phyloP scores from a whole-genome alignment of 2,797 vertebrate genomes.

The Acipenser transmontanus region DNA sequence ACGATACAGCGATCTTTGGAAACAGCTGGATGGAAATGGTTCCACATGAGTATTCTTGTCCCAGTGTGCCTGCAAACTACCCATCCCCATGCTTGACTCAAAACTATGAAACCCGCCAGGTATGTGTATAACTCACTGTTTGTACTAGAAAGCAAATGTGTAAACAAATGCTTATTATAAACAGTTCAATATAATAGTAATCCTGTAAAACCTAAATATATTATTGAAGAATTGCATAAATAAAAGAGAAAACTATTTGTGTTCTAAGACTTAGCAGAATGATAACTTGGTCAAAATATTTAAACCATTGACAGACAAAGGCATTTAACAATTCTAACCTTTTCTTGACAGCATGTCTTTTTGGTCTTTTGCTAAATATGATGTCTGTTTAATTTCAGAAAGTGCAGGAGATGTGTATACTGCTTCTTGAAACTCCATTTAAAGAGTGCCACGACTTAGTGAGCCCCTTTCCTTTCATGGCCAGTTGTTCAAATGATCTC shows the following conservation, averaged over 20 bases:
- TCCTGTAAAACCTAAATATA: no score
- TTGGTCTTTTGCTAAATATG: no score
- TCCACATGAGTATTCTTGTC: conserved; percentile 50
- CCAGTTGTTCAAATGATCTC: conserved; percentile 89
- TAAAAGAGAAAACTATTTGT: no score
- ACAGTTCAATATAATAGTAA: no score
- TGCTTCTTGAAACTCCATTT: conserved; percentile 73
- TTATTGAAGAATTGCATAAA: no score
- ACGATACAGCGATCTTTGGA: conserved; percentile 79
- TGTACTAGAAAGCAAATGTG: no score
- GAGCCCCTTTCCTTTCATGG: conserved; percentile 83
- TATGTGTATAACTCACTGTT: conserved; percentile 26
- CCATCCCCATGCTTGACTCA: conserved; percentile 72
- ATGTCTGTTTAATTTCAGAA: conserved; percentile 51
- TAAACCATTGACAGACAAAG: no score
- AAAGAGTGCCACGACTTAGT: conserved; percentile 83
- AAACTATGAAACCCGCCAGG: conserved; percentile 61
- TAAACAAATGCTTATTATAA: no score
- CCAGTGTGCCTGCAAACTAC: conserved; percentile 49
- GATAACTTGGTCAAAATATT: no score
- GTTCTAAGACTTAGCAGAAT: no score
- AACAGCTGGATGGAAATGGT: conserved; percentile 83
- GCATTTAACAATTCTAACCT: no score
- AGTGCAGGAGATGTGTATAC: conserved; percentile 65
- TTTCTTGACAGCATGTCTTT: no score